phyloP scores from a whole-genome alignment of 2,797 vertebrate species.

The Spinibarbus caldwelli region DNA sequence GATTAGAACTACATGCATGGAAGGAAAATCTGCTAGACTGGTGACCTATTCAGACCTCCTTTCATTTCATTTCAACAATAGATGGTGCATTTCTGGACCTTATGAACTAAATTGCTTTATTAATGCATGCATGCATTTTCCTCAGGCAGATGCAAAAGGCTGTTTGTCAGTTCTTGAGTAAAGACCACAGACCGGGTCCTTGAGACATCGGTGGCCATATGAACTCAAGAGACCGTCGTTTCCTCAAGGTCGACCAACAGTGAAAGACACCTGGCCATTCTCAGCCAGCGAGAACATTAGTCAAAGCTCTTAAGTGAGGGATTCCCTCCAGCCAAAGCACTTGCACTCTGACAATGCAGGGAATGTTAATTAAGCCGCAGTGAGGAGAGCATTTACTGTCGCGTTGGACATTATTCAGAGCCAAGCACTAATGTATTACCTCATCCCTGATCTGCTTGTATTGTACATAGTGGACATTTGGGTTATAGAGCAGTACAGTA shows the following conservation, averaged over 20 bases:
- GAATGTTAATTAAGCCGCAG: constrained; percentile 51
- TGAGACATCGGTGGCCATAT: constrained; percentile 13
- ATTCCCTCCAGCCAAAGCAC: constrained; percentile 47
- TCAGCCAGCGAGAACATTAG: constrained; percentile 50
- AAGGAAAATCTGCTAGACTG: not conserved
- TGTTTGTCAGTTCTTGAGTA: constrained; percentile 11
- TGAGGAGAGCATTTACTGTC: constrained; percentile 28
- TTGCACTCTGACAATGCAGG: constrained; percentile 28
- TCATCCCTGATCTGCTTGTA: not conserved
- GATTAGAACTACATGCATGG: not conserved
- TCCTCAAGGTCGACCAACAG: constrained; percentile 42
- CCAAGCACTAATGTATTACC: constrained; percentile 33
- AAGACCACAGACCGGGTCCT: not conserved
- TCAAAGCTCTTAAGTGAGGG: constrained; percentile 48
- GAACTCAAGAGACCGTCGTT: constrained; percentile 5
- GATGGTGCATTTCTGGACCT: not conserved
- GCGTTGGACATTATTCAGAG: constrained; percentile 16
- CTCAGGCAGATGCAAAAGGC: not conserved
- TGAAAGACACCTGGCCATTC: constrained; percentile 53
- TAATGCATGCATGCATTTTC: not conserved
- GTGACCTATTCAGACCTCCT: not conserved
- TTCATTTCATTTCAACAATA: not conserved
- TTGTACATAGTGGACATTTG: not conserved
- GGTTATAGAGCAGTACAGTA: constrained; percentile 5
- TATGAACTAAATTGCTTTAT: not conserved